Evolutionary conservation across 2,888 invertebrate genomes (phyloP).

Genomic region (Ophonus ardosiacus): DNA sequence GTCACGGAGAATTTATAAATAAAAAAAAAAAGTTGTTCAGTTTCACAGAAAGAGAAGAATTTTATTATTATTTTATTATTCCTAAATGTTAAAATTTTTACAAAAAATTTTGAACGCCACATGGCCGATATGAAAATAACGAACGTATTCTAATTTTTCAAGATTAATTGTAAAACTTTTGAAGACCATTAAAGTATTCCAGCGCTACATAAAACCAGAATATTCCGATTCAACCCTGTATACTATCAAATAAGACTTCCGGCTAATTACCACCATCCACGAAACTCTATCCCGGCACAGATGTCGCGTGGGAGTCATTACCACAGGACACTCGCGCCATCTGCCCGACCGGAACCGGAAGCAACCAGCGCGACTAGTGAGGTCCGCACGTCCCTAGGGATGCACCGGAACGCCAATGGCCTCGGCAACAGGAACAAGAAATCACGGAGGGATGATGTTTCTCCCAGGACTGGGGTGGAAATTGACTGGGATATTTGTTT

Average conservation of each 20-base stretch:
- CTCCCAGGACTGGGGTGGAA: background rate
- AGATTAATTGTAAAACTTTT: background rate
- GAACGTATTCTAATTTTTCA: background rate
- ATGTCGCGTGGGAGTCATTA: slow-evolving; percentile 40
- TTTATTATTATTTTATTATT: too few relatives aligned
- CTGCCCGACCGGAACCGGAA: slow-evolving; percentile 43
- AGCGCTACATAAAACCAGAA: background rate
- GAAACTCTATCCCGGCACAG: slow-evolving; percentile 32
- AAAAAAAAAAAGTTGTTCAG: too few relatives aligned
- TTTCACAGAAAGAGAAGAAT: too few relatives aligned
- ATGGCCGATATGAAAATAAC: too few relatives aligned
- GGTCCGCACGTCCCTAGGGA: slow-evolving; percentile 14
- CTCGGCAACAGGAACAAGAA: background rate
- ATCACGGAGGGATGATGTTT: slow-evolving; percentile 18
- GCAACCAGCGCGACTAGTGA: slow-evolving; percentile 1
- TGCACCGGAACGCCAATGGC: background rate
- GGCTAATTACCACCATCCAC: slow-evolving; percentile 17
- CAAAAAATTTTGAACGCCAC: too few relatives aligned
- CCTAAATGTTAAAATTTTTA: too few relatives aligned
- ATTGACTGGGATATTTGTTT: background rate
- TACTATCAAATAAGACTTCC: background rate
- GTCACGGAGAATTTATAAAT: too few relatives aligned
- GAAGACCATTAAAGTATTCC: background rate
- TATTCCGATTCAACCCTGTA: background rate
- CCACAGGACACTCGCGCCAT: slow-evolving; percentile 17